phyloP scores from a whole-genome alignment of 1,140 invertebrate species.

The Cephus cinctus region DNA sequence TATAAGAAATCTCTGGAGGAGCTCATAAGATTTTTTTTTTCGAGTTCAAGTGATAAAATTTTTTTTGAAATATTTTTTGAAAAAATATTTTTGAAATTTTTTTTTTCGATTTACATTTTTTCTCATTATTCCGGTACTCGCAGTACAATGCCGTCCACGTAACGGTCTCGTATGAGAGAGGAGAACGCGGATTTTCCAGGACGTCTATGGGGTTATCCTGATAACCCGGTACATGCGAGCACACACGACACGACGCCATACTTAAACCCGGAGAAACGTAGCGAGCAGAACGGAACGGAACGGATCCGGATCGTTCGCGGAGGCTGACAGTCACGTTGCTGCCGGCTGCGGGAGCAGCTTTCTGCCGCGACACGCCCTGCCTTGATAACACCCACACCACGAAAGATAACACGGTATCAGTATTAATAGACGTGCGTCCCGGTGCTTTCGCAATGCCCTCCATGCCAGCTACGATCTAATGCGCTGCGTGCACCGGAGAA shows the following conservation, averaged over 20 bases:
- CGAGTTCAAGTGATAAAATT: too few relatives aligned
- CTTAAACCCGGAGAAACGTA: conserved; percentile 4
- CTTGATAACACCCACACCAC: conserved; percentile 53
- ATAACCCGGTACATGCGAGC: conserved; percentile 6
- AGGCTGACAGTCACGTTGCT: conserved; percentile 44
- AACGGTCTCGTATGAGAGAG: too few relatives aligned
- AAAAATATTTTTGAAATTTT: too few relatives aligned
- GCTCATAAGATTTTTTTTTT: too few relatives aligned
- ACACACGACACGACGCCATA: neutral
- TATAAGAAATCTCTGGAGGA: too few relatives aligned
- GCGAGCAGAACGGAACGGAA: conserved; percentile 22
- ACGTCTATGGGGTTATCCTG: conserved; percentile 11
- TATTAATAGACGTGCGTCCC: conserved; percentile 50
- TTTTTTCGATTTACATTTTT: too few relatives aligned
- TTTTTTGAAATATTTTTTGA: too few relatives aligned
- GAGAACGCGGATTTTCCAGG: too few relatives aligned
- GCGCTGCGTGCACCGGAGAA: conserved; percentile 1
- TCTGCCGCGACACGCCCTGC: conserved; percentile 47
- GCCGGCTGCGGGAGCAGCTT: conserved; percentile 37
- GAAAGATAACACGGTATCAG: conserved; percentile 39
- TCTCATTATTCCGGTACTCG: too few relatives aligned
- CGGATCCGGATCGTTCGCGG: conserved; percentile 30
- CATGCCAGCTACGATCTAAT: neutral
- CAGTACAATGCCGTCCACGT: too few relatives aligned
- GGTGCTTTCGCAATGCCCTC: conserved; percentile 42